A percentile compares a stretch with the other conserved stretches of the same genome.
These are phyloP conservation scores for Brachionus rotundiformis DNA, from an alignment of 1,140 invertebrate genomes.

Conservation along the genomic window DNA sequence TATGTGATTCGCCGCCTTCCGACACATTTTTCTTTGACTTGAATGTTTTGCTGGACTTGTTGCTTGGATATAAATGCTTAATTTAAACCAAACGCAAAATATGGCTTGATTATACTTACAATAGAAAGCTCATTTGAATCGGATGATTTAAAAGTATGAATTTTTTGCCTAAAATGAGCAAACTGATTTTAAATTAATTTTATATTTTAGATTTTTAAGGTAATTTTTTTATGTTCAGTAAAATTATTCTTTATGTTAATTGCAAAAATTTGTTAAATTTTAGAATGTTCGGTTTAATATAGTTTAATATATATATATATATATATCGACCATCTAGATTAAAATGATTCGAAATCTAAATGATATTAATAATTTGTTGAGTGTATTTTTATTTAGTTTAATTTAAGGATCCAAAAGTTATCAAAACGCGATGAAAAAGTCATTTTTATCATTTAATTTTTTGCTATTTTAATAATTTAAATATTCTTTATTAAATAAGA, in stretches of 20 bases:
- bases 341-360: not conserved
- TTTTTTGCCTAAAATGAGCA: not conserved
- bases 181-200: conserved; percentile 18
- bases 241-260: conserved; percentile 38
- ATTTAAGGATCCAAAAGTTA: too few relatives aligned
- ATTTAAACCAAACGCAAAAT: conserved; percentile 9
- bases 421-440: too few relatives aligned
- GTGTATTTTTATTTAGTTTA: too few relatives aligned
- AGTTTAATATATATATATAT: too few relatives aligned
- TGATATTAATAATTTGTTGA: not conserved
- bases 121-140: conserved; percentile 60
- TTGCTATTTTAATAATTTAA: too few relatives aligned
- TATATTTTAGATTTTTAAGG: not conserved
- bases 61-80: conserved; percentile 63
- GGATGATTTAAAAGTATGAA: conserved; percentile 56
- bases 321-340: not conserved
- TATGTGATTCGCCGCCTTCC: conserved; percentile 13
- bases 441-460: too few relatives aligned
- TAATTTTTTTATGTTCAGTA: conserved; percentile 2
- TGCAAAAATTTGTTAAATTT: conserved; percentile 36
- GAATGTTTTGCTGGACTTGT: conserved; percentile 75
- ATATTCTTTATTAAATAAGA: too few relatives aligned
- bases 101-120: conserved; percentile 55
- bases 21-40: conserved; percentile 45
- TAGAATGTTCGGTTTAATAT: conserved; percentile 5